Percentiles rank a stretch among this genome's conserved stretches.
phyloP scores from a whole-genome alignment of 1,140 invertebrate genomes.

The Dinoponera quadriceps region DNA sequence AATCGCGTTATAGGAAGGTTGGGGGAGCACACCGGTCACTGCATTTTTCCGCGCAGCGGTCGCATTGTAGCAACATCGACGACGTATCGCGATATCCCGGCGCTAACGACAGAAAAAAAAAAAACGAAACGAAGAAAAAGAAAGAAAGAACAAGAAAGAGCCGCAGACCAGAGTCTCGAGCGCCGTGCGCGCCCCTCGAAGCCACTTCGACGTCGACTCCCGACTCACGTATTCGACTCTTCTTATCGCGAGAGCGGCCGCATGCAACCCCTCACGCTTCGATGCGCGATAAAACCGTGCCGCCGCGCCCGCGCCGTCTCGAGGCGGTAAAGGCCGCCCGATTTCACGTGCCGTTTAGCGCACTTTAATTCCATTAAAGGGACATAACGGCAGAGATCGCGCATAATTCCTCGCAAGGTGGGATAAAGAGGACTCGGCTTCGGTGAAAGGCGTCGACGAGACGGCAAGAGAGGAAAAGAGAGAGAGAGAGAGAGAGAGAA shows the following conservation, averaged over 20 bases:
- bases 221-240: constrained; percentile 59
- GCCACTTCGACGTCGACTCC: constrained; percentile 46
- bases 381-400: constrained; percentile 63
- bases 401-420: constrained; percentile 61
- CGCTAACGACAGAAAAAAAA: not conserved
- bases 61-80: not conserved
- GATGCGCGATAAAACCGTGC: constrained; percentile 63
- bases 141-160: not conserved
- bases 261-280: constrained; percentile 54
- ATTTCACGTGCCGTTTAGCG: constrained; percentile 78
- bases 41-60: too few relatives aligned
- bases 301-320: constrained; percentile 20
- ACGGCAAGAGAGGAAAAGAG: not conserved
- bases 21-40: too few relatives aligned
- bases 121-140: too few relatives aligned
- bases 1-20: too few relatives aligned
- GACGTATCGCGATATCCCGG: constrained; percentile 5
- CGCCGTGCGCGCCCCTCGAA: constrained; percentile 10
- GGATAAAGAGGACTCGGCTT: constrained; percentile 64
- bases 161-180: constrained; percentile 28
- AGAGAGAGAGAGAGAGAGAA: constrained; percentile 20
- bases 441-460: constrained; percentile 22
- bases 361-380: constrained; percentile 77
- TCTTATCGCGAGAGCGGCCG: constrained; percentile 57
- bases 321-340: constrained; percentile 51